phyloP scores from a whole-genome alignment of 2,113 vertebrate genomes.

The Lagopus leucura region DNA sequence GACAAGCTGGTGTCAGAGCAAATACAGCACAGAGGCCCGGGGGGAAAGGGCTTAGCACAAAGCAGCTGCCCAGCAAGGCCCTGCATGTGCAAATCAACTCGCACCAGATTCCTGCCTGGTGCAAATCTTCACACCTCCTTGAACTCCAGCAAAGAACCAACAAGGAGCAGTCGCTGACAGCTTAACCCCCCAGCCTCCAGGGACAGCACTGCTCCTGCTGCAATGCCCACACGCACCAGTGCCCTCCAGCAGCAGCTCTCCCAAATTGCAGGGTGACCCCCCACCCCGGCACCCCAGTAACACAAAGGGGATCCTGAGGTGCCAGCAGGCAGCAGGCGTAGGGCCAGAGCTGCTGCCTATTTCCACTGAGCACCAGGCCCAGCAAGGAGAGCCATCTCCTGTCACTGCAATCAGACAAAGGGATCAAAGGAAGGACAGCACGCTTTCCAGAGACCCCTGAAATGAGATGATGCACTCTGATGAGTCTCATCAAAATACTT shows the following conservation, averaged over 20 bases:
- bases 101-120: fast-evolving
- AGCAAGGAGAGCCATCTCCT: not conserved
- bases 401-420: not conserved
- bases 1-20: not conserved
- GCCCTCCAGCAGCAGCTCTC: not conserved
- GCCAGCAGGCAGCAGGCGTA: not conserved
- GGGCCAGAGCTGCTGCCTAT: not conserved
- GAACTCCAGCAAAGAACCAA: not conserved
- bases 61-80: not conserved
- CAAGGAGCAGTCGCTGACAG: not conserved
- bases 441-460: not conserved
- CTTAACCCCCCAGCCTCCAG: not conserved
- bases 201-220: not conserved
- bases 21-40: not conserved
- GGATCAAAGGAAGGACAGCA: not conserved
- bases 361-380: fast-evolving
- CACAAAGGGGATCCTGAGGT: not conserved
- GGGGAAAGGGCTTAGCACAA: not conserved
- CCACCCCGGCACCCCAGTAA: not conserved
- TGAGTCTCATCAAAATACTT: not conserved
- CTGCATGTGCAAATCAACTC: not conserved
- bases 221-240: fast-evolving
- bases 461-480: not conserved
- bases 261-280: not conserved
- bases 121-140: conserved; percentile 16